Conservation (phyloP, 2,888 invertebrate genomes). For the Plebejus anna region DNA sequence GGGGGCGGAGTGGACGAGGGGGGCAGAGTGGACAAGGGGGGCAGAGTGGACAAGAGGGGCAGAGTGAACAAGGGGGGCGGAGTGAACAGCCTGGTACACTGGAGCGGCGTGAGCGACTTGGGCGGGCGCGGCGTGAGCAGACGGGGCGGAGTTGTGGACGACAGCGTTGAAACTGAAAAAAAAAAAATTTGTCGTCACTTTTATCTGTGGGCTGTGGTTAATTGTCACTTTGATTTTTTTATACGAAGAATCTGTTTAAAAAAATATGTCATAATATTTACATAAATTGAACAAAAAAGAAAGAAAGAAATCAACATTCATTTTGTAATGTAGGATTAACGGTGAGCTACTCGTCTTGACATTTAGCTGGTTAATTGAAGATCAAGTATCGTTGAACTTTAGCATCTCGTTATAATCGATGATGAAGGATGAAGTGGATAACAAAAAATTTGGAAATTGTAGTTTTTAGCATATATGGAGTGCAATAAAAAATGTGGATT, state of each 20-base stretch:
- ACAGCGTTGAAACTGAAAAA: constrained; percentile 67
- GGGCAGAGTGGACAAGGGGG: not conserved
- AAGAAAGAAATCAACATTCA: not conserved
- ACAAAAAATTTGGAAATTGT: too few relatives aligned
- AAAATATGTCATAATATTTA: not conserved
- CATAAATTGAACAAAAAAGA: not conserved
- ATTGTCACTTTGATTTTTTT: too few relatives aligned
- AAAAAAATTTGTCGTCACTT: constrained; percentile 1
- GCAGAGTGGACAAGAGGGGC: constrained; percentile 34
- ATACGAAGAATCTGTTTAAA: too few relatives aligned
- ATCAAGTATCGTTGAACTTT: constrained; percentile 2
- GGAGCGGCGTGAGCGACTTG: constrained; percentile 42
- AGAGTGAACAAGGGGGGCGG: constrained; percentile 40
- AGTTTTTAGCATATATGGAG: too few relatives aligned
- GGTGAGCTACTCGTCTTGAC: not conserved
- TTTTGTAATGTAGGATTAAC: not conserved
- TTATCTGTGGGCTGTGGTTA: too few relatives aligned
- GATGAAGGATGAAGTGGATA: too few relatives aligned
- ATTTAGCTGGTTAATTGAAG: not conserved
- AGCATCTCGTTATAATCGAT: not conserved
- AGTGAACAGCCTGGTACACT: constrained; percentile 45
- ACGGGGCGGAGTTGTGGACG: constrained; percentile 66
- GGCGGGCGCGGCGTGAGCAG: constrained; percentile 51
- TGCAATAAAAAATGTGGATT: too few relatives aligned
- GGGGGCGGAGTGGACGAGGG: constrained; percentile 39